Evolutionary conservation across 2,797 vertebrate genomes (phyloP).

Genomic region (Chaetophractus vellerosus): DNA sequence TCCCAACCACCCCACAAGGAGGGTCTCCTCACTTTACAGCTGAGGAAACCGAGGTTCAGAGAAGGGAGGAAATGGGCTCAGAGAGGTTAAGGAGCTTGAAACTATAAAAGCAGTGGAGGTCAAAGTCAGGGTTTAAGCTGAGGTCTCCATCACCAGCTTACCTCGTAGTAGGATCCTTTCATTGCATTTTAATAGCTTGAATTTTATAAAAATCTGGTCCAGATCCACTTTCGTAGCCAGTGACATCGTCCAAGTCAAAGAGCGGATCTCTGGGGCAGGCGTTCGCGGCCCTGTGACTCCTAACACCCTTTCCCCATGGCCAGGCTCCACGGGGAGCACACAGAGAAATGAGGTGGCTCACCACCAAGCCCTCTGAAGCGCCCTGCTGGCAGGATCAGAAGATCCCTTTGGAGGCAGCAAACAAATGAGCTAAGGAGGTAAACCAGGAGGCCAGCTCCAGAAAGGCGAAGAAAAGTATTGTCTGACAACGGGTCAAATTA

Average conservation of each 20-base stretch:
- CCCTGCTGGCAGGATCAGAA: background rate
- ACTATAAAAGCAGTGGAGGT: background rate
- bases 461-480: background rate
- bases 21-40: background rate
- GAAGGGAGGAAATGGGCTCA: background rate
- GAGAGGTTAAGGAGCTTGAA: background rate
- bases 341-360: background rate
- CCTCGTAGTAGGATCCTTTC: background rate
- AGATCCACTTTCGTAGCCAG: background rate
- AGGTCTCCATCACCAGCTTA: too few relatives aligned
- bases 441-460: background rate
- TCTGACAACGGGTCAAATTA: background rate
- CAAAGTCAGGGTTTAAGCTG: background rate
- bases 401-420: background rate
- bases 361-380: background rate
- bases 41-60: too few relatives aligned
- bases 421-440: background rate
- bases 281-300: background rate
- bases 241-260: background rate
- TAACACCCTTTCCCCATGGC: background rate
- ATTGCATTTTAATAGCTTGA: slow-evolving; percentile 22
- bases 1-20: background rate
- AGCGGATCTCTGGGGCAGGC: background rate
- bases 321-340: background rate
- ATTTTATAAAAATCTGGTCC: slow-evolving; percentile 33